A percentile compares a stretch with the other conserved stretches of the same genome.
Conservation (phyloP, 2,797 vertebrate genomes). For the Percopsis omiscomaycus region DNA sequence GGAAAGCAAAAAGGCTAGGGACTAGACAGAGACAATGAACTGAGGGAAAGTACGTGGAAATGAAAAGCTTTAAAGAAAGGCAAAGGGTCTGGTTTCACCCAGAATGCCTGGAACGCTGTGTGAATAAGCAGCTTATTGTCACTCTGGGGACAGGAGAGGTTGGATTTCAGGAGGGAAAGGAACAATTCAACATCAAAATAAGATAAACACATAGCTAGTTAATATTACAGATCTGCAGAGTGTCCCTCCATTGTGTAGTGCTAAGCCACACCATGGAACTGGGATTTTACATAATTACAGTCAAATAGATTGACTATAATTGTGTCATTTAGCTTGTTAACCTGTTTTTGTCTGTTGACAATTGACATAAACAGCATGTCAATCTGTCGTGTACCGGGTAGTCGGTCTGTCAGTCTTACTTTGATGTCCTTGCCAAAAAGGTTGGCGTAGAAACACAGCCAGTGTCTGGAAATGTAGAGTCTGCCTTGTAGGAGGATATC, state of each 20-base stretch:
- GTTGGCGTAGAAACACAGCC: conserved; percentile 97
- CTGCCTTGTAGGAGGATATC: conserved; percentile 95
- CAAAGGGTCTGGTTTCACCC: conserved; percentile 52
- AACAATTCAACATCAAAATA: conserved; percentile 53
- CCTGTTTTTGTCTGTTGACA: conserved; percentile 12
- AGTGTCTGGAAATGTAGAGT: conserved; percentile 96
- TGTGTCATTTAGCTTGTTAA: conserved; percentile 30
- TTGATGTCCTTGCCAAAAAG: conserved; percentile 96
- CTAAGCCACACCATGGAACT: background rate
- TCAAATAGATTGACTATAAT: conserved; percentile 23
- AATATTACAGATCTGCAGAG: conserved; percentile 26
- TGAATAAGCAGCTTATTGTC: conserved; percentile 67
- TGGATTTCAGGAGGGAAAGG: conserved; percentile 51
- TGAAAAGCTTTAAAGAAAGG: conserved; percentile 22
- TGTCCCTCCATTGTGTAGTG: background rate
- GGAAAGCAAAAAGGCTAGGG: background rate
- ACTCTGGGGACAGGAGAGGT: conserved; percentile 46
- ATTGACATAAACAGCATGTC: conserved; percentile 17
- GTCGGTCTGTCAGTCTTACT: conserved; percentile 65
- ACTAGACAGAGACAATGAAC: background rate
- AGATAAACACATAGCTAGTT: conserved; percentile 19
- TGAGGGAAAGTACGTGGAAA: conserved; percentile 9
- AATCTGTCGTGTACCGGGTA: background rate
- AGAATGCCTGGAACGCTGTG: conserved; percentile 65
- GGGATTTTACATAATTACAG: conserved; percentile 24